Evolutionary conservation across 1,140 invertebrate species (phyloP), one percentile per base, ranked within the genome.

Genomic region (Calliopsis andreniformis): DNA sequence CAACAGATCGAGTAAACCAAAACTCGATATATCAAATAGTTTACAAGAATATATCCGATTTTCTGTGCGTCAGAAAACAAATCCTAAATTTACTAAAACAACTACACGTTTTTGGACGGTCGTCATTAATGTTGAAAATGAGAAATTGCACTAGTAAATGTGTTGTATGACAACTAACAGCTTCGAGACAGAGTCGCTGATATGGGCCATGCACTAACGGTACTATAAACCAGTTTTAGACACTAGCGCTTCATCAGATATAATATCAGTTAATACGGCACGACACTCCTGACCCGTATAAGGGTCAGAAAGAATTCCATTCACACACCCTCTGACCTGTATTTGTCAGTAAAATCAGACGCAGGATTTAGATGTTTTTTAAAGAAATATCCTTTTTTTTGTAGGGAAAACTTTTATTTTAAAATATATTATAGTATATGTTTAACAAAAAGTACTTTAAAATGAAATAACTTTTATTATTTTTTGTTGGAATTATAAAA

Each of bases 1-100:
- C 79, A 84, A 64, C 69, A 58, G 55, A 64, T 49, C 56, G 56
- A 58, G 61, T 39, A 49, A 4, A 82, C 76, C 68, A 43, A 68
- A 83, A 70, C 64, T 67, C 28, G 39, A 7, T 59, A 25, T 35
- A 25, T 62, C n/a, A 51, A 16, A 3, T 30, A n/a, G 12, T 30
- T 58, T 23, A 42, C 4, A 10, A 28, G 28, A 25, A 28, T 39
- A 32, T 42, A 56, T n/a, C 20, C 25, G 8, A 18, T 4, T 47
- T 43, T 5, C 5, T 25, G n/a, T 39, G 6, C 18, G 14, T 58
- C n/a, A 39, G 4, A 75, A 35, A 56, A 67, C 10, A 67, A 35
- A 20, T 75, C 8, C 12, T 7, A 0, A n/a, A 35, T 56, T 0
- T 25, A 18, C 35, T 25, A 12, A 2, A 14, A 18, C 16, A 39